Evolutionary conservation across 2,888 invertebrate species (phyloP), one percentile per base, ranked within the genome.

Genomic region (Dyspetes luteomarginatus): DNA sequence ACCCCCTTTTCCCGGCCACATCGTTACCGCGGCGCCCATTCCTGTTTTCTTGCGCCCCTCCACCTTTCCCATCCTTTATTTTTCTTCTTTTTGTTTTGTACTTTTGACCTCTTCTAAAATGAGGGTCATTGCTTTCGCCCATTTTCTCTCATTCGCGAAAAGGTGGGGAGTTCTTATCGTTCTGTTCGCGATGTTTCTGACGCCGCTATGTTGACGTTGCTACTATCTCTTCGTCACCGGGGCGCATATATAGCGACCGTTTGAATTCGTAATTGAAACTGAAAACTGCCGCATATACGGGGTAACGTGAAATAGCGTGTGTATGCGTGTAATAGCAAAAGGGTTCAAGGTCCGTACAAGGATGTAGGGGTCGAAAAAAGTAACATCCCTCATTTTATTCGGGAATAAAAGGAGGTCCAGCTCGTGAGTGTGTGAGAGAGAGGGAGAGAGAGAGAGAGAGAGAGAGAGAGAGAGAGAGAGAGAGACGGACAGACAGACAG

Each of bases 241-340:
- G 36, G 41, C 69, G 82, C 84, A 82, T 83, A 78, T 83, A 82
- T 12, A 15, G 81, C 41, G 67, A 76, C 84, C 84, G 84, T 85
- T 85, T 85, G 82, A 85, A 85, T 85, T 82, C 84, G 83, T 85
- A 85, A 85, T 85, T 83, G 81, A 82, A 79, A 79, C 83, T 60
- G 83, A 82, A 83, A 84, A 85, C 82, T 52, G 78, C 74, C 78
- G 30, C 69, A 41, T 62, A 65, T 81, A 58, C 30, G n/a, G n/a
- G n/a, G n/a, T n/a, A n/a, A n/a, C n/a, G n/a, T n/a, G n/a, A n/a
- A n/a, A n/a, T n/a, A n/a, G n/a, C 48, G 65, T 74, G 45, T 41
- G 45, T 45, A 65, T 17, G 58, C 50, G 64, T 45, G 56, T 65
- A 71, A 81, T 64, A 55, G 67, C 22, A 56, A 64, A 79, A 76